A percentile compares a stretch with the other conserved stretches of the same genome.
Conservation (phyloP, 2,113 vertebrate genomes). For the Chaetura pelagica region DNA sequence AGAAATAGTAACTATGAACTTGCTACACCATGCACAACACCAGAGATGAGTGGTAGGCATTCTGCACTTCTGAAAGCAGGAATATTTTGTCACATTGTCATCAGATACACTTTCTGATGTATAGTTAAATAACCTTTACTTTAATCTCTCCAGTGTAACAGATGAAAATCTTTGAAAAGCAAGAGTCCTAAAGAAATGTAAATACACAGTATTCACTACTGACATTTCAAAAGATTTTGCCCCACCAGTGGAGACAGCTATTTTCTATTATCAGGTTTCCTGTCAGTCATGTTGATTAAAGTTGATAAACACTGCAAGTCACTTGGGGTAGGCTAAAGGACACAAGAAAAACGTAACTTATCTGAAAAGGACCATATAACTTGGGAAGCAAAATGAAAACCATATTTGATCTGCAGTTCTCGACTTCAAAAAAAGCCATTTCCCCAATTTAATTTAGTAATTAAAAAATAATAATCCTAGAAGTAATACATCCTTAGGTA, state of each 20-base stretch:
- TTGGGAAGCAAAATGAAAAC: conserved; percentile 9
- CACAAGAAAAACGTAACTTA: conserved; percentile 52
- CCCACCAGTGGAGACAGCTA: conserved; percentile 63
- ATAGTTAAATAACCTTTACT: conserved; percentile 75
- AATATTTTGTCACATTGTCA: conserved; percentile 37
- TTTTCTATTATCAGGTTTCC: conserved; percentile 74
- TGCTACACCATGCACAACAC: neutral
- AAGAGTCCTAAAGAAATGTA: conserved; percentile 76
- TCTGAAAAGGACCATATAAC: conserved; percentile 61
- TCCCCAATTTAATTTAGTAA: neutral
- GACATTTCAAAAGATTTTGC: conserved; percentile 78
- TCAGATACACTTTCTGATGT: conserved; percentile 57
- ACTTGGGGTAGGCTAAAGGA: conserved; percentile 58
- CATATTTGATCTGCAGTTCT: neutral
- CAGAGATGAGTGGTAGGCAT: neutral
- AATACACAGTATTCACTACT: conserved; percentile 73
- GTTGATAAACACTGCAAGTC: conserved; percentile 74
- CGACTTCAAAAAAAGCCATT: neutral
- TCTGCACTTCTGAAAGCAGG: neutral
- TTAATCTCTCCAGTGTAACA: conserved; percentile 68
- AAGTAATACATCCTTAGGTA: neutral
- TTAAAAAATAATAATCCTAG: neutral
- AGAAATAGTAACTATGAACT: neutral
- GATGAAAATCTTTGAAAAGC: conserved; percentile 76
- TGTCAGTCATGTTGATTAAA: conserved; percentile 80